phyloP scores from a whole-genome alignment of 2,888 invertebrate genomes.

The Mycalesis mineus region DNA sequence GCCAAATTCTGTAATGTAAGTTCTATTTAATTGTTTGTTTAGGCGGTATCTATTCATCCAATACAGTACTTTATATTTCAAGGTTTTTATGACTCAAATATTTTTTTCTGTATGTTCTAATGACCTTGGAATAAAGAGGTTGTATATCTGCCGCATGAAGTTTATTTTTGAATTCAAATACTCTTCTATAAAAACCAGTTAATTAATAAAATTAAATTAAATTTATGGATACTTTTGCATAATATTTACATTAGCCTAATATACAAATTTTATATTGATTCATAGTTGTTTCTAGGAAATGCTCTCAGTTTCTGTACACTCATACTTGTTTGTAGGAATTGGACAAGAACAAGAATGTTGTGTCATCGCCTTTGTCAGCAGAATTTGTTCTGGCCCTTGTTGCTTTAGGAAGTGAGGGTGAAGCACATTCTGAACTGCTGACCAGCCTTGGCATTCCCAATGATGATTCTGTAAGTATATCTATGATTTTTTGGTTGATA shows the following conservation, averaged over 20 bases:
- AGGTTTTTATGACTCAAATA: neutral
- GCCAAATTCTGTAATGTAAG: conserved; percentile 75
- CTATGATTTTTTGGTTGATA: neutral
- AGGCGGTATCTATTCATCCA: neutral
- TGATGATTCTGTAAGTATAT: conserved; percentile 55
- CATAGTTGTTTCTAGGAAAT: too few relatives aligned
- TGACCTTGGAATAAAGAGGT: too few relatives aligned
- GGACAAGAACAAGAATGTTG: conserved; percentile 57
- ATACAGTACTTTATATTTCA: neutral
- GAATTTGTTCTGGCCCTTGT: conserved; percentile 66
- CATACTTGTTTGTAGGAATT: conserved; percentile 47
- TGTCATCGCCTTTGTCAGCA: conserved; percentile 72
- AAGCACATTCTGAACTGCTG: conserved; percentile 56
- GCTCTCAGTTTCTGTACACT: neutral
- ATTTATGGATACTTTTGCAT: too few relatives aligned
- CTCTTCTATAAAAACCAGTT: too few relatives aligned
- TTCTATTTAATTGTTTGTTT: conserved; percentile 21
- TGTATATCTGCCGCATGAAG: too few relatives aligned
- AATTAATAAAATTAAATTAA: too few relatives aligned
- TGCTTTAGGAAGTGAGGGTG: conserved; percentile 58
- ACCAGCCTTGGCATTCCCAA: conserved; percentile 50
- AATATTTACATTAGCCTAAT: too few relatives aligned
- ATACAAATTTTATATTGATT: too few relatives aligned
- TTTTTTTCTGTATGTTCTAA: too few relatives aligned
- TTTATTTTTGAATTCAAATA: too few relatives aligned